These are phyloP conservation scores for Diorhabda sublineata DNA, from an alignment of 1,140 invertebrate genomes.

Conservation along the genomic window DNA sequence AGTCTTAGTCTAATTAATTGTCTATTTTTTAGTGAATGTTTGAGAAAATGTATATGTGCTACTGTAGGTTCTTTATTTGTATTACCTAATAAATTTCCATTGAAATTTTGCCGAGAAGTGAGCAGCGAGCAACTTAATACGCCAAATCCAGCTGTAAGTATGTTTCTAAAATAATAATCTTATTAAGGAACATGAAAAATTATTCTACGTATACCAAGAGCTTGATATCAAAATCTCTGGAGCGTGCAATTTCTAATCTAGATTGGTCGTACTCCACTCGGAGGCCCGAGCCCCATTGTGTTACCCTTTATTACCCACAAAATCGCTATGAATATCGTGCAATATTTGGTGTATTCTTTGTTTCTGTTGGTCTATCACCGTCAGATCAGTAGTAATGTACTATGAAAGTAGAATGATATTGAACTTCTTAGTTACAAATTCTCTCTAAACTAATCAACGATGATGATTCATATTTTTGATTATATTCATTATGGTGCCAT, in stretches of 20 bases:
- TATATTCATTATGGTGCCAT: no score
- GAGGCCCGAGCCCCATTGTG: no score
- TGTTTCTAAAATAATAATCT: neutral
- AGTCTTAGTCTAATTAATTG: neutral
- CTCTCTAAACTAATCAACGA: no score
- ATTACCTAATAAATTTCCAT: constrained; percentile 86
- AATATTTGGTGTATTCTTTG: no score
- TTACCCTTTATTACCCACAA: no score
- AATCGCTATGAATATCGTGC: no score
- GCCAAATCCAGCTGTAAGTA: constrained; percentile 78
- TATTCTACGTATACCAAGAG: neutral
- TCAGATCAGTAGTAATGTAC: no score
- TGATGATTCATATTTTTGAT: no score
- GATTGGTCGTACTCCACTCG: no score
- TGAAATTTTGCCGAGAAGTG: constrained; percentile 76
- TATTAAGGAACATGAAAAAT: neutral
- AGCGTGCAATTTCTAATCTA: constrained; percentile 17
- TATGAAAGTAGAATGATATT: no score
- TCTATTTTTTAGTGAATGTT: constrained; percentile 65
- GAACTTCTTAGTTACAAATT: no score
- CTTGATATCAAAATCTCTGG: constrained; percentile 12
- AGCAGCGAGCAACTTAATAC: constrained; percentile 72
- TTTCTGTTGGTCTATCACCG: no score
- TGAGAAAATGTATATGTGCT: constrained; percentile 81
- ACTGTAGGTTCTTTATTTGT: constrained; percentile 87